These are phyloP conservation scores for Thalassarche chlororhynchos DNA, from an alignment of 2,113 vertebrate genomes.

Conservation along the genomic window DNA sequence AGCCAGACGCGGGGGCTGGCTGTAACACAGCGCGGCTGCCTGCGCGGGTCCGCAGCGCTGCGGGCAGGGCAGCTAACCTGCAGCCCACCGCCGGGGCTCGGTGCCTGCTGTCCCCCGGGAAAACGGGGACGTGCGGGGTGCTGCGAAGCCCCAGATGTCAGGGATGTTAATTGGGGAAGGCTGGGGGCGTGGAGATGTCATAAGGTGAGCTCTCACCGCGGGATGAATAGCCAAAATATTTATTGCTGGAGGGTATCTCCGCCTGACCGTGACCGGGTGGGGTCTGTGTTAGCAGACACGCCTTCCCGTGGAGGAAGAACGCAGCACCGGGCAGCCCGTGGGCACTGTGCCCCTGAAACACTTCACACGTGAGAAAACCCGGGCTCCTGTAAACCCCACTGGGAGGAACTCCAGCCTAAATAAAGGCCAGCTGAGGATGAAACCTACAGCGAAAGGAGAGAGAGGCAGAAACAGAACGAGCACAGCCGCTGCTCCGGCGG, in stretches of 20 bases:
- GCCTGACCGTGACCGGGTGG: background rate
- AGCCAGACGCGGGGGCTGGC: background rate
- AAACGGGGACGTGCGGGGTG: rapidly evolving
- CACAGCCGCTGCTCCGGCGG: no score
- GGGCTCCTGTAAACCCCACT: background rate
- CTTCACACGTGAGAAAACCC: background rate
- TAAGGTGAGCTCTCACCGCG: rapidly evolving
- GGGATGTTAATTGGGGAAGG: background rate
- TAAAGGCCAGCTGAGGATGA: background rate
- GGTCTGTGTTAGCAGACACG: rapidly evolving
- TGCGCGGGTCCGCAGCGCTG: background rate
- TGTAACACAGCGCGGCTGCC: no score
- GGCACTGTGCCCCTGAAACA: background rate
- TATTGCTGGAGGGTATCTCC: no score
- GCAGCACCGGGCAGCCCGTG: background rate
- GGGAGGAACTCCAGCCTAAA: background rate
- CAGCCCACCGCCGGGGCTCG: no score
- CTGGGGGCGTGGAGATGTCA: background rate
- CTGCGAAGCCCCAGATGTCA: background rate
- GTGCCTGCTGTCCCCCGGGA: background rate
- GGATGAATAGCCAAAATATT: background rate
- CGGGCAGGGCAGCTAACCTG: background rate
- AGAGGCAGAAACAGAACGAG: background rate
- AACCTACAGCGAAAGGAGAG: background rate
- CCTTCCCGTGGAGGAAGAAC: background rate